phyloP scores from a whole-genome alignment of 1,140 invertebrate genomes.

The Telenomus remus region DNA sequence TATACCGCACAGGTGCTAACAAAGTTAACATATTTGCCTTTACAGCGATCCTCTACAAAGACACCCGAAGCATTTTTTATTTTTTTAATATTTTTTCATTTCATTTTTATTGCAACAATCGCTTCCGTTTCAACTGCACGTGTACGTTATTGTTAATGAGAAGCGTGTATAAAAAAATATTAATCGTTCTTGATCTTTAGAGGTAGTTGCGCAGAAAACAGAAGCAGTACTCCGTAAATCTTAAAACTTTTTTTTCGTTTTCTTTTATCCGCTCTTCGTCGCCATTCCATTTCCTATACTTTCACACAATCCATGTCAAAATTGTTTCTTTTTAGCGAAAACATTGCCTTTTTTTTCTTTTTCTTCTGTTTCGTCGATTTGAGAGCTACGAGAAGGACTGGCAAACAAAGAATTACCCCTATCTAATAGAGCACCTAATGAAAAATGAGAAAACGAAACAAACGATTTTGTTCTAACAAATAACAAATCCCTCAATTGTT shows the following conservation, averaged over 20 bases:
- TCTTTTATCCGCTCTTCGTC: constrained; percentile 23
- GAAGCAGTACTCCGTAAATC: constrained; percentile 61
- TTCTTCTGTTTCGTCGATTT: constrained; percentile 7
- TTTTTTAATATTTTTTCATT: background rate
- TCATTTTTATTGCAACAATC: constrained; percentile 42
- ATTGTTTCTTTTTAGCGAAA: too few relatives aligned
- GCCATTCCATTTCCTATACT: constrained; percentile 20
- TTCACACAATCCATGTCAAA: background rate
- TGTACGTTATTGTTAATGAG: constrained; percentile 64
- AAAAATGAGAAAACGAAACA: background rate
- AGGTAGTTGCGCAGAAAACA: constrained; percentile 72
- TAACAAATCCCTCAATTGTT: constrained; percentile 16
- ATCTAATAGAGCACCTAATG: constrained; percentile 59
- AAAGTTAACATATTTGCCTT: constrained; percentile 23
- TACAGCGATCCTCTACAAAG: constrained; percentile 18
- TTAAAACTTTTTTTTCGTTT: constrained; percentile 50
- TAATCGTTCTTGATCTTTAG: constrained; percentile 69
- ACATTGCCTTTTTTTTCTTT: too few relatives aligned
- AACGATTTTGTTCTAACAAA: background rate
- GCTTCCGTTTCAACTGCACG: constrained; percentile 39
- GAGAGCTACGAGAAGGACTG: constrained; percentile 21
- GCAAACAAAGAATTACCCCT: constrained; percentile 53
- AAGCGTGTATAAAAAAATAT: constrained; percentile 72
- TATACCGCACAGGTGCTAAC: constrained; percentile 33
- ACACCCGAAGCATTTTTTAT: constrained; percentile 38